phyloP scores from a whole-genome alignment of 2,113 vertebrate genomes.

The Gadus chalcogrammus region DNA sequence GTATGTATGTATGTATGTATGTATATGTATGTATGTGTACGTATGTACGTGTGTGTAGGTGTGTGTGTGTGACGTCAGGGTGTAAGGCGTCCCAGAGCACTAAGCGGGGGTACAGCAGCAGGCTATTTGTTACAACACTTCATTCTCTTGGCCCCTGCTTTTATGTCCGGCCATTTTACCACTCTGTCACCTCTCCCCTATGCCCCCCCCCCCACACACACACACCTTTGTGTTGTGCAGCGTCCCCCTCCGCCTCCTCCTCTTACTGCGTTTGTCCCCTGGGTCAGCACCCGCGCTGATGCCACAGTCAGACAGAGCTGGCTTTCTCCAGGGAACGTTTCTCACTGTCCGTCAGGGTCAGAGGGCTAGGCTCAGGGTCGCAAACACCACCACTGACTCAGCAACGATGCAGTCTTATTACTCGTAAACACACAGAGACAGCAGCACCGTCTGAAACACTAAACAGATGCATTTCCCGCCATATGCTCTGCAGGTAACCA shows the following conservation, averaged over 20 bases:
- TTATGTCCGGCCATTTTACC: conserved; percentile 45
- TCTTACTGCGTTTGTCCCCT: conserved; percentile 34
- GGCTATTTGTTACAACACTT: conserved; percentile 44
- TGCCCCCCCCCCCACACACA: background rate
- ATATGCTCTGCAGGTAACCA: conserved; percentile 57
- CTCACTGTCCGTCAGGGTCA: conserved; percentile 49
- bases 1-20: background rate
- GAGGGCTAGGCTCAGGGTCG: conserved; percentile 50
- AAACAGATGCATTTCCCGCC: conserved; percentile 46
- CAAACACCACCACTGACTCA: conserved; percentile 42
- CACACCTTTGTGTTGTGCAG: conserved; percentile 1
- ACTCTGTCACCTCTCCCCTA: background rate
- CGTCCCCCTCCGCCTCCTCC: conserved; percentile 2
- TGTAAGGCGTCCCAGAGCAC: conserved; percentile 5
- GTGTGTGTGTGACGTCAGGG: background rate
- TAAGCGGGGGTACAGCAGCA: conserved; percentile 30
- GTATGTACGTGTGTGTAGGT: background rate
- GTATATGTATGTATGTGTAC: background rate
- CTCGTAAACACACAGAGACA: conserved; percentile 6
- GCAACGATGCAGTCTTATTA: conserved; percentile 27
- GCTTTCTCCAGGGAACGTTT: conserved; percentile 38
- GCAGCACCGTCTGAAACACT: conserved; percentile 43
- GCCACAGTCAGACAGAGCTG: conserved; percentile 54
- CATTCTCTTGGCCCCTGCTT: conserved; percentile 28
- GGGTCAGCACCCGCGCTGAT: conserved; percentile 10